These are phyloP conservation scores for Tachina lurida DNA, from an alignment of 2,888 invertebrate genomes.

Conservation along the genomic window DNA sequence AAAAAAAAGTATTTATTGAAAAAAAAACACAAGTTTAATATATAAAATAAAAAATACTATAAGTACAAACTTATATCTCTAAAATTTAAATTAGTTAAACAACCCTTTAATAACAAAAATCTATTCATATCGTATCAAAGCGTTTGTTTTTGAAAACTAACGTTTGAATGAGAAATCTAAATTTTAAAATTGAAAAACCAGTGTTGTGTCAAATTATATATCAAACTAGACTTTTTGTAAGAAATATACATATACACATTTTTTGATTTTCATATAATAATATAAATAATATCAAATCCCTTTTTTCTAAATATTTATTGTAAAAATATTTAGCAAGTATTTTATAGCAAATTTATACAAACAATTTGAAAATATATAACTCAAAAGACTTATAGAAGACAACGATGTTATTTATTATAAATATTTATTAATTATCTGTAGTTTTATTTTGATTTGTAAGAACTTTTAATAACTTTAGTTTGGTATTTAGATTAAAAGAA, in stretches of 20 bases:
- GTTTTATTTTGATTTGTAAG: conserved; percentile 13
- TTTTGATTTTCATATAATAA: conserved; percentile 5
- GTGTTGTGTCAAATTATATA: conserved; percentile 71
- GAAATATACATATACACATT: conserved; percentile 58
- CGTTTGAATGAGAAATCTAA: conserved; percentile 29
- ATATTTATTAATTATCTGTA: conserved; percentile 4
- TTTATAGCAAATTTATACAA: conserved; percentile 55
- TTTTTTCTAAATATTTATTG: conserved; percentile 39
- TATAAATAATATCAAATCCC: neutral
- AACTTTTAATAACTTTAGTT: conserved; percentile 10
- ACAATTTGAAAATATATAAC: conserved; percentile 35
- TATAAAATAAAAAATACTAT: conserved; percentile 48
- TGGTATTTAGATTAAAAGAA: conserved; percentile 26
- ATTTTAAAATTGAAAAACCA: conserved; percentile 48
- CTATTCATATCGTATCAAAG: conserved; percentile 55
- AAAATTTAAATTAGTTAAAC: conserved; percentile 65
- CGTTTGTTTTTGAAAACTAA: conserved; percentile 21
- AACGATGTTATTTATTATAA: conserved; percentile 60
- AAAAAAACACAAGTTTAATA: conserved; percentile 64
- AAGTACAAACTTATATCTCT: conserved; percentile 74
- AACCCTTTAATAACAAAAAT: conserved; percentile 42
- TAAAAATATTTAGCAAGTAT: conserved; percentile 59
- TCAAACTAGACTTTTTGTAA: conserved; percentile 67
- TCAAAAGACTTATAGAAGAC: conserved; percentile 69
- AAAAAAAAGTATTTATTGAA: conserved; percentile 70